Base-by-base conservation (phyloP, 2,113 vertebrate species). In the Rhinogobius similis region DNA sequence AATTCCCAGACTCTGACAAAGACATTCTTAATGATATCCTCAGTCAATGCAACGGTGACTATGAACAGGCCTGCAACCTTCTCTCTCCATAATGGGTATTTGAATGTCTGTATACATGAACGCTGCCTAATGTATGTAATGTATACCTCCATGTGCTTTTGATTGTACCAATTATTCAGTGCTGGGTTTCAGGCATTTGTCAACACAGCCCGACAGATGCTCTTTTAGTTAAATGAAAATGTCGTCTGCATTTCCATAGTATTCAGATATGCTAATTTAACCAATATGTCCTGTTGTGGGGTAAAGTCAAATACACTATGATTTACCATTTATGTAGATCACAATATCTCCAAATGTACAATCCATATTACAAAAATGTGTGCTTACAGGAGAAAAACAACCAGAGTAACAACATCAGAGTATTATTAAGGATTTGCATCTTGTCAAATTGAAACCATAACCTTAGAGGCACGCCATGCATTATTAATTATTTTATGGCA, bases 1-100 rank as follows among this genome's bases (percentile, higher is more conserved):
- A 9, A 2, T 93, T 92, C 48, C 78, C 91, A 23, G 27, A 73
- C 26, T 87, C 38, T 72, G 64, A 77, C 64, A 52, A 1, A 55
- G 52, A 3, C 16, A 73, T 87, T 64, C 78, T 93, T 5, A 65
- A 89, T 75, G 91, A 90, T 24, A 90, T 94, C 53, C 53, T 92
- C 9, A 10, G 7, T 36, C 89, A 93, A 68, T 92, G 91, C 67
- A 41, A 76, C 4, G 77, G 83, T 1, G 78, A 92, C 24, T 91
- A 79, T 4, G 41, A 88, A 24, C 44, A 78, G 81, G 87, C 89
- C 18, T 73, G 61, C 62, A n/a, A 73, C 1, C 82, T 91, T 1
- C 84, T 90, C 23, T 21, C 3, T 29, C 52, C 43, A 6, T 61
- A 10, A 38, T 21, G 16, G 0, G 1, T 7, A n/a, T n/a, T n/a